Evolutionary conservation across 2,113 vertebrate species (phyloP).

Genomic region (Tylochromis polylepis): DNA sequence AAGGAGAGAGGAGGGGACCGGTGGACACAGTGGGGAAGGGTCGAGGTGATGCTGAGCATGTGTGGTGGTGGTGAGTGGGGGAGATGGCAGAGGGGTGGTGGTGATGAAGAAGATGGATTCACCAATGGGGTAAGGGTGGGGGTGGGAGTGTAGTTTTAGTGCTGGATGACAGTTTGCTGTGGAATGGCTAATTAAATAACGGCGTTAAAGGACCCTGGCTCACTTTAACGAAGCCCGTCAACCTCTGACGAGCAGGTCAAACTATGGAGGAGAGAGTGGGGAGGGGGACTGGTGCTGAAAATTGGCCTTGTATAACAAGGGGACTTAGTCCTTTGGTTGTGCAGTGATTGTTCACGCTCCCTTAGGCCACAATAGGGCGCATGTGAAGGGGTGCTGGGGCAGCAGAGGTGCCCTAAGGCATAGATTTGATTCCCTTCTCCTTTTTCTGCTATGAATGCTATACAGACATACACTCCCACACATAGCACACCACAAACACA

Average conservation of each 20-base stretch:
- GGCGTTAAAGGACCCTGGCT: slow-evolving; percentile 76
- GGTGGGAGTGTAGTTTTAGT: neutral
- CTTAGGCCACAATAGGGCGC: slow-evolving; percentile 86
- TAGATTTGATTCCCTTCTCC: slow-evolving; percentile 62
- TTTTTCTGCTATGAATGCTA: slow-evolving; percentile 51
- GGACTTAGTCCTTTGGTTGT: slow-evolving; percentile 86
- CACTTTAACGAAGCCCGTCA: slow-evolving; percentile 79
- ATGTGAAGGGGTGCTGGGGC: slow-evolving; percentile 79
- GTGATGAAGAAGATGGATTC: slow-evolving; percentile 6
- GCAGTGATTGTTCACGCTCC: slow-evolving; percentile 89
- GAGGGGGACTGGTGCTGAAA: slow-evolving; percentile 62
- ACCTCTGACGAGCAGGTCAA: slow-evolving; percentile 59
- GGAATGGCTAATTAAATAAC: slow-evolving; percentile 81
- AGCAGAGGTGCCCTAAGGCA: slow-evolving; percentile 65
- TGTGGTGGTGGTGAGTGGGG: slow-evolving; percentile 12
- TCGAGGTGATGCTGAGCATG: slow-evolving; percentile 64
- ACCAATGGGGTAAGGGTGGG: neutral
- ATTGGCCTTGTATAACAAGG: slow-evolving; percentile 89
- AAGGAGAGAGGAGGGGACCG: slow-evolving; percentile 22
- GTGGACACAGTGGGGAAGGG: slow-evolving; percentile 13
- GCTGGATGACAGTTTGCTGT: slow-evolving; percentile 67
- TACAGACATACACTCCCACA: slow-evolving; percentile 46
- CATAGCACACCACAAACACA: slow-evolving; percentile 40
- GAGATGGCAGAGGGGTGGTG: neutral
- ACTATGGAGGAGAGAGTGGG: slow-evolving; percentile 57